Conservation (phyloP, 2,888 invertebrate species). For the Cyaniris semiargus region DNA sequence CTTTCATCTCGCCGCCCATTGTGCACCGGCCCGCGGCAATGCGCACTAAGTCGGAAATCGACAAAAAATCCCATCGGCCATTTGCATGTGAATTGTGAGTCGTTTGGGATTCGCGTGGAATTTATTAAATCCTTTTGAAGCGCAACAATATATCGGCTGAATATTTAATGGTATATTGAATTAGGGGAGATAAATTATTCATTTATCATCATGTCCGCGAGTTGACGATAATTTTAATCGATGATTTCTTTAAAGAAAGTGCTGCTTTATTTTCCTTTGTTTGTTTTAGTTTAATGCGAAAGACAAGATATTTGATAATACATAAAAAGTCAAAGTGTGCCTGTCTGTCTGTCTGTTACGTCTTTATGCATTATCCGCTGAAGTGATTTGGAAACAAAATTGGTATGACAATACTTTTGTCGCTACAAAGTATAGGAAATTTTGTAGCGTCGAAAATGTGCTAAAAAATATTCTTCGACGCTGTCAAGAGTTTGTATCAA, state of each 20-base stretch:
- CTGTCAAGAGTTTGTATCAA: too few species aligned
- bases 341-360: too few species aligned
- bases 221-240: neutral
- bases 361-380: too few species aligned
- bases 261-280: neutral
- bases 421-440: too few species aligned
- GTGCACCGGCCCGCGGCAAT: constrained; percentile 46
- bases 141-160: constrained; percentile 24
- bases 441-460: too few species aligned
- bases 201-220: constrained; percentile 5
- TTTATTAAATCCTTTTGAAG: constrained; percentile 38
- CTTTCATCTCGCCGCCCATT: constrained; percentile 76
- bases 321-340: too few species aligned
- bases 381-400: too few species aligned
- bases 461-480: too few species aligned
- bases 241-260: neutral
- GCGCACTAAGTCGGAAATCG: constrained; percentile 39
- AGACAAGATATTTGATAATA: neutral
- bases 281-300: neutral
- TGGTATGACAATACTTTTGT: too few species aligned
- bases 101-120: constrained; percentile 39
- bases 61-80: constrained; percentile 47
- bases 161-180: constrained; percentile 27
- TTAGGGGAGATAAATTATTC: constrained; percentile 29
- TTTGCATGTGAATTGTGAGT: constrained; percentile 53